Evolutionary conservation across 2,113 vertebrate genomes (phyloP).

Genomic region (Sula dactylatra): DNA sequence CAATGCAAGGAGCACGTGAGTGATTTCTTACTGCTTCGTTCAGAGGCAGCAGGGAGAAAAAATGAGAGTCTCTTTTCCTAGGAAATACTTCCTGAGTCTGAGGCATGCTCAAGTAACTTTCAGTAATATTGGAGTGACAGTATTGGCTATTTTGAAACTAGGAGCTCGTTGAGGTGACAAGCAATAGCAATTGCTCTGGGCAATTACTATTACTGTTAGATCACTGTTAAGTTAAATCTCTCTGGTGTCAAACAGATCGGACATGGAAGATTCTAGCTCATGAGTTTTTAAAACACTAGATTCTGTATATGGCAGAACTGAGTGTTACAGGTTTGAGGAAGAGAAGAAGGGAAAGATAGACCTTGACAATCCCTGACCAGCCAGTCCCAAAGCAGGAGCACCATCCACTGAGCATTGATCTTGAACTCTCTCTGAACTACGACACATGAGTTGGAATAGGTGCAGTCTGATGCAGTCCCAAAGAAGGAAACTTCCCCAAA

Average conservation of each 20-base stretch:
- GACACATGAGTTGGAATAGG: neutral
- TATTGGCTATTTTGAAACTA: neutral
- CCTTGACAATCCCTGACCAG: neutral
- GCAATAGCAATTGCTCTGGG: neutral
- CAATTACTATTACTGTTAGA: neutral
- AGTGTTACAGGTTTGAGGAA: neutral
- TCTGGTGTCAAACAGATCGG: neutral
- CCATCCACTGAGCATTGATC: neutral
- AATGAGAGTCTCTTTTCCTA: neutral
- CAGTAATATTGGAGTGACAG: neutral
- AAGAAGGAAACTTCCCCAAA: neutral
- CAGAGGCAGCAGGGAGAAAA: neutral
- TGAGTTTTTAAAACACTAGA: neutral
- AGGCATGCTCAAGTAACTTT: neutral
- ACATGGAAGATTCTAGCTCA: neutral
- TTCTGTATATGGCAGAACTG: neutral
- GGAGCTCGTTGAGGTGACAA: neutral
- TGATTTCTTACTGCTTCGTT: neutral
- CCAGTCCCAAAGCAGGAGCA: accelerated
- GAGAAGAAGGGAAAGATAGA: neutral
- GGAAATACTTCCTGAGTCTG: neutral
- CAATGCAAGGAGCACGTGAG: neutral
- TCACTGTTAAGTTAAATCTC: neutral
- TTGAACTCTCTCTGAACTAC: neutral
- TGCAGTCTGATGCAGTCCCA: neutral